These are phyloP conservation scores for Netelia inedita DNA, from an alignment of 2,888 invertebrate genomes.

Conservation along the genomic window DNA sequence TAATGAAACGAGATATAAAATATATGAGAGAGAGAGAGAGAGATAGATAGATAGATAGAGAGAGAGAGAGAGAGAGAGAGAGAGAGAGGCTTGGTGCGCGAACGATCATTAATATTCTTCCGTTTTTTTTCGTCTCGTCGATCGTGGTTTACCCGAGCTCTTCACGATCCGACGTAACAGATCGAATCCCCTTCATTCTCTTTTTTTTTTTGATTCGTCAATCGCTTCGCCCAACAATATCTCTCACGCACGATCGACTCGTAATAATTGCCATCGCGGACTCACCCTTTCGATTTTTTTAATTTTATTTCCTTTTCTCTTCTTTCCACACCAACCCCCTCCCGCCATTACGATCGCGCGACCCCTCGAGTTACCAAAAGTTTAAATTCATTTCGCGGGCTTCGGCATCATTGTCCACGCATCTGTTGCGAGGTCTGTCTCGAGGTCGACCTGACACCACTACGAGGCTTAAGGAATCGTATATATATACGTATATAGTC, in stretches of 20 bases:
- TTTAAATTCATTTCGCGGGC: constrained; percentile 84
- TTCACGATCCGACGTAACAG: constrained; percentile 37
- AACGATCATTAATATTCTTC: constrained; percentile 61
- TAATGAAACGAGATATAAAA: constrained; percentile 23
- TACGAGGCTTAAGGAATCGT: neutral
- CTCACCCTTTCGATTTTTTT: constrained; percentile 50
- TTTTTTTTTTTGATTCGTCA: constrained; percentile 52
- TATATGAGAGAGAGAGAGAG: neutral
- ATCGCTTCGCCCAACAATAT: constrained; percentile 81
- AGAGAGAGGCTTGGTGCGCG: neutral
- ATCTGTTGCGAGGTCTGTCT: constrained; percentile 81
- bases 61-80: too few species aligned
- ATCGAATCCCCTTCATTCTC: constrained; percentile 51
- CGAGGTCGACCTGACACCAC: constrained; percentile 61
- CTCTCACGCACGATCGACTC: constrained; percentile 83
- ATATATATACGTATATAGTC: constrained; percentile 33
- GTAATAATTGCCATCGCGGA: constrained; percentile 81
- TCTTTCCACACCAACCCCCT: constrained; percentile 12
- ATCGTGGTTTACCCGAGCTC: constrained; percentile 37
- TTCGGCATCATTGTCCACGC: constrained; percentile 83
- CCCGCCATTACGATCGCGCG: constrained; percentile 10
- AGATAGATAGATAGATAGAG: too few species aligned
- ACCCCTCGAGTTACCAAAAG: constrained; percentile 78
- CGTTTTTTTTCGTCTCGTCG: constrained; percentile 28
- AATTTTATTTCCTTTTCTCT: constrained; percentile 19